phyloP scores from a whole-genome alignment of 2,888 invertebrate genomes.

The Amphipyra tragopoginis region DNA sequence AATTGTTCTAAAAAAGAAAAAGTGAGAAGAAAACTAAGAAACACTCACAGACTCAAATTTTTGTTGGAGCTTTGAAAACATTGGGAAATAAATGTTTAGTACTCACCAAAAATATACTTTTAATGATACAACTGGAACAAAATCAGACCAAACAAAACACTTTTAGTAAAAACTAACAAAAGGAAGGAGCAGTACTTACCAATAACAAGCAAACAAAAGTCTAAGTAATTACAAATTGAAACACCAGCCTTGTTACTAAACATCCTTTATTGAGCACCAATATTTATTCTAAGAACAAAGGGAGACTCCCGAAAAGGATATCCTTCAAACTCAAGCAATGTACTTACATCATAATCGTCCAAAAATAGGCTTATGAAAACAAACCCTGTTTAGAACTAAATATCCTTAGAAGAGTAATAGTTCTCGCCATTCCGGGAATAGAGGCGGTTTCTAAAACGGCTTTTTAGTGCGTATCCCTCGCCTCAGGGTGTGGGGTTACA shows the following conservation, averaged over 20 bases:
- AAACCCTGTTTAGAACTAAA: conserved; percentile 59
- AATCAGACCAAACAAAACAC: not conserved
- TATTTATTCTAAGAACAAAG: conserved; percentile 47
- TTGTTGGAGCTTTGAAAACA: conserved; percentile 10
- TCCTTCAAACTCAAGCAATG: conserved; percentile 19
- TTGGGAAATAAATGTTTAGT: not conserved
- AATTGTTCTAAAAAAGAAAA: conserved; percentile 34
- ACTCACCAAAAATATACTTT: not conserved
- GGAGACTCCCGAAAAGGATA: conserved; percentile 22
- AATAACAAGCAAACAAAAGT: conserved; percentile 16
- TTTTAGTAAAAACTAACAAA: conserved; percentile 6
- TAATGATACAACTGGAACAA: conserved; percentile 6
- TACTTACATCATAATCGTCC: conserved; percentile 33
- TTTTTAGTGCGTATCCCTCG: conserved; percentile 63
- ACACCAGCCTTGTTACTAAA: conserved; percentile 28
- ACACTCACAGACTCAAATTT: conserved; percentile 14
- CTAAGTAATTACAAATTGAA: conserved; percentile 19
- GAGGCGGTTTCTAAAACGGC: conserved; percentile 68
- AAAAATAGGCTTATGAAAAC: conserved; percentile 53
- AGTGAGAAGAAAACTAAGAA: conserved; percentile 4
- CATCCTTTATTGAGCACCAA: conserved; percentile 31
- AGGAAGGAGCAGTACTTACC: conserved; percentile 1
- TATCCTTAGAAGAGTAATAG: conserved; percentile 44
- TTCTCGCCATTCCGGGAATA: conserved; percentile 67
- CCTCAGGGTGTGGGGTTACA: conserved; percentile 69